A percentile compares a stretch with the other conserved stretches of the same genome.
phyloP scores from a whole-genome alignment of 2,888 invertebrate genomes.

The Archips xylosteana region DNA sequence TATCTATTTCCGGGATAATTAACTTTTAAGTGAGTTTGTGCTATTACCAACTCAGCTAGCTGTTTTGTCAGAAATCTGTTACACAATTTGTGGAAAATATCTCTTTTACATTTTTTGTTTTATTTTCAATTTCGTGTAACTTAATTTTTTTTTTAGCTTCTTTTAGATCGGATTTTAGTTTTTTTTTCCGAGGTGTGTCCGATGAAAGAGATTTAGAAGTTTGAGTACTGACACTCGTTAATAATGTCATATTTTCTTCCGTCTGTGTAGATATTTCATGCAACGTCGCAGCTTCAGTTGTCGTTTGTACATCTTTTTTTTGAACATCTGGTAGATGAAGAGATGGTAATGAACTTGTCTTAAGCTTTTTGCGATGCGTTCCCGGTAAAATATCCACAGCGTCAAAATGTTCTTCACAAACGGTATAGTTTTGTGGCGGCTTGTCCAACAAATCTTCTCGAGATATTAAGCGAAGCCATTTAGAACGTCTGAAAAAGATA shows the following conservation, averaged over 20 bases:
- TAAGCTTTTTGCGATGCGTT: not conserved
- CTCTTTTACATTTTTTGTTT: constrained; percentile 1
- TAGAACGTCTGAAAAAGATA: not conserved
- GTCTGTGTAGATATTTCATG: not conserved
- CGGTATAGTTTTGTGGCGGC: not conserved
- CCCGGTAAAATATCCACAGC: not conserved
- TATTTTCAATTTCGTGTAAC: not conserved
- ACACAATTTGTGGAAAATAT: constrained; percentile 21
- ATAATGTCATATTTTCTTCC: not conserved
- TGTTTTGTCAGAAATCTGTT: constrained; percentile 9
- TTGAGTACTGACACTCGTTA: not conserved
- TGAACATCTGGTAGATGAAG: not conserved
- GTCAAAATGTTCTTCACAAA: constrained; percentile 1
- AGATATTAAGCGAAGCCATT: not conserved
- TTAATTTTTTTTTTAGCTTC: not conserved
- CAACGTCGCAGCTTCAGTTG: not conserved
- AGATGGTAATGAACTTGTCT: not conserved
- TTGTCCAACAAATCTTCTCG: constrained; percentile 1
- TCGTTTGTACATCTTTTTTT: not conserved
- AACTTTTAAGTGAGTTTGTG: constrained; percentile 4
- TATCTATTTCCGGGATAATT: not conserved
- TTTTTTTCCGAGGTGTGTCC: not conserved
- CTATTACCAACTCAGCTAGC: constrained; percentile 21
- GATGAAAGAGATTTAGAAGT: not conserved
- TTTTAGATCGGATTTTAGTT: not conserved